Conservation (phyloP, 2,888 invertebrate species). For the Trisateles emortualis region DNA sequence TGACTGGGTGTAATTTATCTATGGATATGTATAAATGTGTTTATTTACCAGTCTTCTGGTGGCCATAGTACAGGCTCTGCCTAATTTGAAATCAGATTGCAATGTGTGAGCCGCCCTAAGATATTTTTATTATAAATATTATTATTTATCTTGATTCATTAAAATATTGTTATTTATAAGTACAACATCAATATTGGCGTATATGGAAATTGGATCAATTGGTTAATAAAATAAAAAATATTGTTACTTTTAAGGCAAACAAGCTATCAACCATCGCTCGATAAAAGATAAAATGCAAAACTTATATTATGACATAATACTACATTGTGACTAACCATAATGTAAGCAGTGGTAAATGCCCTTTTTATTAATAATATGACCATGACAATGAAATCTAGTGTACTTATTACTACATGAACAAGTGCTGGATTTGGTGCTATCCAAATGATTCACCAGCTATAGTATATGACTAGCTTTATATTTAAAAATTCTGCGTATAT, state of each 20-base stretch:
- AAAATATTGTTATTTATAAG: background rate
- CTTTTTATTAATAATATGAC: conserved; percentile 10
- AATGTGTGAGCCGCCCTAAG: too few relatives aligned
- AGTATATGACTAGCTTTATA: background rate
- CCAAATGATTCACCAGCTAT: too few relatives aligned
- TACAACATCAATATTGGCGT: background rate
- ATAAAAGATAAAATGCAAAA: background rate
- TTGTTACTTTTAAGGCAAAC: background rate
- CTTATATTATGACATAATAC: background rate
- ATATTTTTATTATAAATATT: too few relatives aligned
- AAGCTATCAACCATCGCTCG: background rate
- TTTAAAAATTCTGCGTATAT: conserved; percentile 15
- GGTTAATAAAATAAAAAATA: background rate
- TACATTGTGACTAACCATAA: background rate
- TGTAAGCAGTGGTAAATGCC: background rate
- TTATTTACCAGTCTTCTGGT: too few relatives aligned
- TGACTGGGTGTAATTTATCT: too few relatives aligned
- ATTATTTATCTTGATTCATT: too few relatives aligned
- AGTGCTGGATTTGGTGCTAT: too few relatives aligned
- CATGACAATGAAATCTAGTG: conserved; percentile 11
- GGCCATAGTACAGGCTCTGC: too few relatives aligned
- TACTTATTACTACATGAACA: too few relatives aligned
- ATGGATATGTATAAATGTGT: too few relatives aligned
- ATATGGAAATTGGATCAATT: background rate
- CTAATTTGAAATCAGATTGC: too few relatives aligned